Percentiles rank a stretch among this genome's conserved stretches.
Evolutionary conservation across 2,888 invertebrate genomes (phyloP).

Genomic region (Lithodes maja): DNA sequence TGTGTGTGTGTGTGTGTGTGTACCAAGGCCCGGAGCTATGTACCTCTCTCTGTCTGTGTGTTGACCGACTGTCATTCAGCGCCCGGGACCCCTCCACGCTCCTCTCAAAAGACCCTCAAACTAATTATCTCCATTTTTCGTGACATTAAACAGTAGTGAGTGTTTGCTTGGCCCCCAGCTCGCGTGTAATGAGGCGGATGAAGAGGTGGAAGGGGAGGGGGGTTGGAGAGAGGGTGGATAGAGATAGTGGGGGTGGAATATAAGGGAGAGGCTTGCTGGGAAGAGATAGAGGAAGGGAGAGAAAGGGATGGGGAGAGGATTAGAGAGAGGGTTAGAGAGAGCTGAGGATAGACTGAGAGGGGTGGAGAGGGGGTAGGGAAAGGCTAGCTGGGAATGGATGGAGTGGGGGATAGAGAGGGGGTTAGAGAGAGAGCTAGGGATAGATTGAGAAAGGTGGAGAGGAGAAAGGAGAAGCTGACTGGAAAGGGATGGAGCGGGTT

Average conservation of each 20-base stretch:
- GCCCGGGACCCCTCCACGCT: not conserved
- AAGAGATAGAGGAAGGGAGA: not conserved
- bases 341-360: not conserved
- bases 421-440: not conserved
- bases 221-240: not conserved
- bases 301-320: not conserved
- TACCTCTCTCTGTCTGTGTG: not conserved
- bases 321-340: not conserved
- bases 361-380: not conserved
- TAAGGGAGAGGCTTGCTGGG: not conserved
- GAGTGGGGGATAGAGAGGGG: not conserved
- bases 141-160: constrained; percentile 51
- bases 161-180: constrained; percentile 31
- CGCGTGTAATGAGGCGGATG: constrained; percentile 43
- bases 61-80: constrained; percentile 49
- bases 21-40: not conserved
- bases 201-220: constrained; percentile 2
- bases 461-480: not conserved
- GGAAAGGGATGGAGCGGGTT: not conserved
- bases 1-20: not conserved
- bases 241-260: not conserved
- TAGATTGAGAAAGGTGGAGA: not conserved
- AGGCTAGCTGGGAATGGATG: not conserved
- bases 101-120: constrained; percentile 53
- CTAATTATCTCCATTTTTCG: constrained; percentile 60